phyloP scores from a whole-genome alignment of 30 jellyfish, hydroid and myxozoan species.

The Aurelia aurita region DNA sequence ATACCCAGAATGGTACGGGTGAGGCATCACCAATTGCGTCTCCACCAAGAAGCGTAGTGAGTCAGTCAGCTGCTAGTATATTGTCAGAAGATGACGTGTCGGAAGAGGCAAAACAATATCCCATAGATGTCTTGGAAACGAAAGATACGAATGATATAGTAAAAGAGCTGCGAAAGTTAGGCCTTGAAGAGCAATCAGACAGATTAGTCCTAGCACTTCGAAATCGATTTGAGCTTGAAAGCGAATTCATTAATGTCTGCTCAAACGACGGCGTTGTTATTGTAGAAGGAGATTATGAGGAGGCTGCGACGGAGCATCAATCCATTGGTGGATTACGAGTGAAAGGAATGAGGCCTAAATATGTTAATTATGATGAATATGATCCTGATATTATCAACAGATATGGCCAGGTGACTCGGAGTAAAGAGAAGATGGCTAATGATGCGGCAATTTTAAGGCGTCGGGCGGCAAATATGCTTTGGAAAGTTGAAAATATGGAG shows the following conservation, averaged over 20 bases:
- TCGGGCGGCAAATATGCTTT: conserved; percentile 73
- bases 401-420: conserved; percentile 50
- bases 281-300: conserved; percentile 60
- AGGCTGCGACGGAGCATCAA: conserved; percentile 37
- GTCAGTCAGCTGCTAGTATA: conserved; percentile 40
- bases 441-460: conserved; percentile 76
- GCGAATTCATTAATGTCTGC: conserved; percentile 48
- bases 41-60: conserved; percentile 44
- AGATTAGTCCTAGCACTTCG: conserved; percentile 46
- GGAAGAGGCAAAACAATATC: conserved; percentile 24
- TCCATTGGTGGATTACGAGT: conserved; percentile 83
- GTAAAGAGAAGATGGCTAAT: conserved; percentile 70
- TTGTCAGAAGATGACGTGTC: conserved; percentile 23
- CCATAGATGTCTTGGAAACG: conserved; percentile 36
- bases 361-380: conserved; percentile 71
- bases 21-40: conserved; percentile 13
- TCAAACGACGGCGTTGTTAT: conserved; percentile 60
- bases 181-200: conserved; percentile 48
- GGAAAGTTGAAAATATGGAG: conserved; percentile 82
- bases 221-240: conserved; percentile 70
- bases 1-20: background rate
- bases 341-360: conserved; percentile 53
- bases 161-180: conserved; percentile 48
- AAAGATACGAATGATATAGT: conserved; percentile 76
- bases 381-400: conserved; percentile 70